Base-by-base conservation (phyloP, 2,888 invertebrate genomes). In the Deroplatys truncata region DNA sequence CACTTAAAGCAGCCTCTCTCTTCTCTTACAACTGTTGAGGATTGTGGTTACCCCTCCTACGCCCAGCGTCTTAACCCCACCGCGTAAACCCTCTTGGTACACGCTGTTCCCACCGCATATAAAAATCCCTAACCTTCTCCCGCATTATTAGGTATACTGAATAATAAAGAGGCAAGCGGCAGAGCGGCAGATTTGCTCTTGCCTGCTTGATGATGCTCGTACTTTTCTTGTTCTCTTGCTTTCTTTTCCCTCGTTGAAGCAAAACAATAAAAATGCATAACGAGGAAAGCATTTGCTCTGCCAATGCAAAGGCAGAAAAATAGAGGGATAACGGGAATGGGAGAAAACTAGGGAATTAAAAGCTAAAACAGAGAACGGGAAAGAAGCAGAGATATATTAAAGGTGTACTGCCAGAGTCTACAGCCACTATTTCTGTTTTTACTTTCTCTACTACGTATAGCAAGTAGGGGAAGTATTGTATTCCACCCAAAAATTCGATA, bases 81-180 rank as follows among this genome's bases (percentile, higher is more conserved):
- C 49, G 49, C 49, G 49, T 49, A 49, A 49, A 49, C 49, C 56
- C 56, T 82, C 87, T 20, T 31, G 82, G 31, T 82, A 87, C 83
- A 87, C 28, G 87, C 82, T 87, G 87, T 87, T 87, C 31, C 87
- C 83, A 87, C 87, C 82, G 87, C 83, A 87, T 87, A 87, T 83
- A 87, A 87, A 87, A 87, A 82, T 87, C 82, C 86, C 86, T 85
- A 49, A 85, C 85, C 85, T 85, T 56, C 85, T 85, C 43, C 86
- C 56, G 35, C 87, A 87, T 87, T 87, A 87, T 87, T 87, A 87
- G 87, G 43, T 82, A 87, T 87, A 83, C 87, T 87, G 87, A 87
- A 87, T 87, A 87, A 83, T 87, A 87, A 87, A 87, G 87, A 87
- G 82, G 85, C 13, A n/a, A 85, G 82, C 28, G 29, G 82, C 25